phyloP scores from a whole-genome alignment of 2,797 vertebrate genomes.

The Ataeniobius toweri region DNA sequence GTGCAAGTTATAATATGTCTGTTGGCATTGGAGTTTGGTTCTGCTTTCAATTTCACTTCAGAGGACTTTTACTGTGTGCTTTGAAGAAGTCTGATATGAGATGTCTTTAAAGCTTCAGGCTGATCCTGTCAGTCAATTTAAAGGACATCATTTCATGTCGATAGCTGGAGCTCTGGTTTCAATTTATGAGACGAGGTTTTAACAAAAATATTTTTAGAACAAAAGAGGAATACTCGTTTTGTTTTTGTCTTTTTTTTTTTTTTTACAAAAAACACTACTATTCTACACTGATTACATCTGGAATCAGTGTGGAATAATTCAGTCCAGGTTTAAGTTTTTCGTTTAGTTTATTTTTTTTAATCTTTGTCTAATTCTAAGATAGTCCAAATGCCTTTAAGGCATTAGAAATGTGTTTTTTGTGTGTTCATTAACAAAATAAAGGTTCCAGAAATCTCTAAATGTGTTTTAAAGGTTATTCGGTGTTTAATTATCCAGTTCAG shows the following conservation, averaged over 20 bases:
- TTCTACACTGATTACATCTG: not conserved
- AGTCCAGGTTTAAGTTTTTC: too few species aligned
- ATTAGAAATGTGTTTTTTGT: not conserved
- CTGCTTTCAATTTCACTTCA: slow-evolving; percentile 21
- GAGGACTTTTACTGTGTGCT: slow-evolving; percentile 33
- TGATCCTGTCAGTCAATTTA: slow-evolving; percentile 6
- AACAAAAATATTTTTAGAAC: not conserved
- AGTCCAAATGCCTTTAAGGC: too few species aligned
- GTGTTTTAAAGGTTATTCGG: not conserved
- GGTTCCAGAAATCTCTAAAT: not conserved
- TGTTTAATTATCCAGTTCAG: not conserved
- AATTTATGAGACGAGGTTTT: not conserved
- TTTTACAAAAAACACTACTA: not conserved
- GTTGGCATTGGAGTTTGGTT: slow-evolving; percentile 11
- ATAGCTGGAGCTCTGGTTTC: not conserved
- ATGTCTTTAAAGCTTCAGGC: slow-evolving; percentile 3
- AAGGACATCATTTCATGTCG: not conserved
- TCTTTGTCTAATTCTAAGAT: too few species aligned
- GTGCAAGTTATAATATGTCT: not conserved
- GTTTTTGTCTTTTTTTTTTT: too few species aligned
- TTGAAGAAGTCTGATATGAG: slow-evolving; percentile 18
- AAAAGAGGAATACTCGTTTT: not conserved
- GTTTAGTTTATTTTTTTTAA: too few species aligned
- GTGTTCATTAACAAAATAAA: not conserved
- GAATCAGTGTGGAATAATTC: not conserved